Evolutionary conservation across 1,140 invertebrate genomes (phyloP).

Genomic region (Megalopta genalis): DNA sequence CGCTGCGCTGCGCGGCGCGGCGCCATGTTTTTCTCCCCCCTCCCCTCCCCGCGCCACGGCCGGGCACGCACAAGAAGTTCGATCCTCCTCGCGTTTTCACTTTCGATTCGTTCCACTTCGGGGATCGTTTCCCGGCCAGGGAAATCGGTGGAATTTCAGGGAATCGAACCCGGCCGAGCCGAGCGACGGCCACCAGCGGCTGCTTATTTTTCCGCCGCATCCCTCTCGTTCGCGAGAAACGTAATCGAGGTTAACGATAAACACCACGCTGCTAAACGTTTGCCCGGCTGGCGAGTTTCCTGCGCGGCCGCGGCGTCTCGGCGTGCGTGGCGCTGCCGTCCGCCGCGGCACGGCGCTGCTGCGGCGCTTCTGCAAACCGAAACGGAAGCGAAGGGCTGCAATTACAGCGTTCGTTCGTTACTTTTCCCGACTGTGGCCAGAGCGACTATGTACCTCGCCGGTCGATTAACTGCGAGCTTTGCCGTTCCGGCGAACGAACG

Average conservation of each 20-base stretch:
- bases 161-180: background rate
- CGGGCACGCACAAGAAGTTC: background rate
- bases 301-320: too few relatives aligned
- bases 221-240: background rate
- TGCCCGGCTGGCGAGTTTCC: too few relatives aligned
- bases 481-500: slow-evolving; percentile 40
- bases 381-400: slow-evolving; percentile 61
- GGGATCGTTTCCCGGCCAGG: background rate
- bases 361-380: slow-evolving; percentile 9
- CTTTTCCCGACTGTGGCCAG: slow-evolving; percentile 51
- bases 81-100: slow-evolving; percentile 6
- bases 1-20: too few relatives aligned
- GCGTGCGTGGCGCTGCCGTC: too few relatives aligned
- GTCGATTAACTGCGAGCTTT: slow-evolving; percentile 67
- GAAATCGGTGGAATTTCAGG: background rate
- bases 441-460: slow-evolving; percentile 52
- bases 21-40: background rate
- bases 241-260: slow-evolving; percentile 1
- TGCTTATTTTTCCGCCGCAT: background rate
- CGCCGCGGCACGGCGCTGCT: too few relatives aligned
- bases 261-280: slow-evolving; percentile 11
- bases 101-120: slow-evolving; percentile 28
- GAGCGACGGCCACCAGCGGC: too few relatives aligned
- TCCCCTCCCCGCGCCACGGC: background rate
- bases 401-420: slow-evolving; percentile 57